Percentiles rank a stretch among this genome's conserved stretches.
These are phyloP conservation scores for Tympanoctomys barrerae DNA, from an alignment of 2,797 vertebrate species.

Conservation along the genomic window DNA sequence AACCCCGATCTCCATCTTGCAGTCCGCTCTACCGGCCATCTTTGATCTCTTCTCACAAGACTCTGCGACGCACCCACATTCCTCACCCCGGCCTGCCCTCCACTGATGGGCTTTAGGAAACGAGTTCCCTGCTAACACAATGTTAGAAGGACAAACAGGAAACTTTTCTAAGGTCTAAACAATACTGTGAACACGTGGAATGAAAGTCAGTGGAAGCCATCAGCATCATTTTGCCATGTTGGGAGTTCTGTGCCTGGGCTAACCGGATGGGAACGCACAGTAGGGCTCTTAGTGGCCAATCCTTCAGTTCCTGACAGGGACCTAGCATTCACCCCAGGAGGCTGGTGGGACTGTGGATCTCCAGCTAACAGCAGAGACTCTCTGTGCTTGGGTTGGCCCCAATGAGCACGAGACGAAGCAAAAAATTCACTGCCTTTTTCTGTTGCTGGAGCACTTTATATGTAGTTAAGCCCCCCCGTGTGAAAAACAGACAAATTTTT, in stretches of 20 bases:
- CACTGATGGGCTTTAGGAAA: not conserved
- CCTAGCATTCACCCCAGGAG: not conserved
- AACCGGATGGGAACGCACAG: not conserved
- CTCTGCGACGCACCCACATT: not conserved
- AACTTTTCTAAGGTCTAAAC: not conserved
- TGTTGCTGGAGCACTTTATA: conserved; percentile 54
- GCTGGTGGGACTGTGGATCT: not conserved
- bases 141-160: not conserved
- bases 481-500: conserved; percentile 54
- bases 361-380: not conserved
- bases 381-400: conserved; percentile 49
- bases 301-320: not conserved
- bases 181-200: not conserved
- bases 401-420: conserved; percentile 51
- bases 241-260: not conserved
- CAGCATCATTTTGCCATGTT: not conserved
- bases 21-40: not conserved
- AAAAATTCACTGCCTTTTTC: conserved; percentile 29
- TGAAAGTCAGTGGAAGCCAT: not conserved
- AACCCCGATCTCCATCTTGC: conserved; percentile 1
- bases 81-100: not conserved
- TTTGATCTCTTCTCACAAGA: not conserved
- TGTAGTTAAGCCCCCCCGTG: not conserved
- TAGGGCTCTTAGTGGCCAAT: not conserved
- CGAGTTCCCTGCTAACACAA: not conserved